phyloP scores from a whole-genome alignment of 2,113 vertebrate species.

The Stercorarius parasiticus region DNA sequence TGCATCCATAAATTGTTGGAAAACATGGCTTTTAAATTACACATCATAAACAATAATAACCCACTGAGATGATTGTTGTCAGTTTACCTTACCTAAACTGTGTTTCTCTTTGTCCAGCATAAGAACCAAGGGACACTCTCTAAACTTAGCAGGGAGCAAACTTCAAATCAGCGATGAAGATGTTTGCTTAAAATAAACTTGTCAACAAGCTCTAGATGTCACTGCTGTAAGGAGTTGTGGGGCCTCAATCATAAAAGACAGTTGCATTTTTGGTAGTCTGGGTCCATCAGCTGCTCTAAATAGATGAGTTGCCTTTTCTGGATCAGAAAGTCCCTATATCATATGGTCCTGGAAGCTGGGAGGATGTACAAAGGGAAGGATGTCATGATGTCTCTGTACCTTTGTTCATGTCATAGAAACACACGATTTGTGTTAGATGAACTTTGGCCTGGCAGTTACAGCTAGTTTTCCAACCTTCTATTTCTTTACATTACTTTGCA shows the following conservation, averaged over 20 bases:
- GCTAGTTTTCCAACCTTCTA: not conserved
- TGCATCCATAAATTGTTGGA: conserved; percentile 28
- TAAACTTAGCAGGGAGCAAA: not conserved
- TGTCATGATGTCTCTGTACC: not conserved
- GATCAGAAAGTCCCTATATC: not conserved
- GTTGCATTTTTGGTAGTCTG: not conserved
- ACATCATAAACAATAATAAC: conserved; percentile 48
- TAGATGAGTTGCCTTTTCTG: not conserved
- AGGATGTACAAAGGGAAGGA: not conserved
- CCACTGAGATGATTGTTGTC: not conserved
- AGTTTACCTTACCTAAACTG: conserved; percentile 14
- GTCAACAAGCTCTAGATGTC: not conserved
- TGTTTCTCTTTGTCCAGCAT: not conserved
- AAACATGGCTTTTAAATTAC: conserved; percentile 59
- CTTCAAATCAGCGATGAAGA: not conserved
- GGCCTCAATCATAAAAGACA: not conserved
- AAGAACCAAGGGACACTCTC: not conserved
- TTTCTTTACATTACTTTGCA: not conserved
- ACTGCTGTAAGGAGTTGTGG: not conserved
- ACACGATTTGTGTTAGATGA: not conserved
- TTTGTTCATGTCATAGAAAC: not conserved
- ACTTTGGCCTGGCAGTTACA: not conserved
- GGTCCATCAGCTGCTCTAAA: not conserved
- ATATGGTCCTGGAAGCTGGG: not conserved
- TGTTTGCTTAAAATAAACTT: not conserved